phyloP scores from a whole-genome alignment of 2,113 vertebrate genomes.

The Eidolon helvum region DNA sequence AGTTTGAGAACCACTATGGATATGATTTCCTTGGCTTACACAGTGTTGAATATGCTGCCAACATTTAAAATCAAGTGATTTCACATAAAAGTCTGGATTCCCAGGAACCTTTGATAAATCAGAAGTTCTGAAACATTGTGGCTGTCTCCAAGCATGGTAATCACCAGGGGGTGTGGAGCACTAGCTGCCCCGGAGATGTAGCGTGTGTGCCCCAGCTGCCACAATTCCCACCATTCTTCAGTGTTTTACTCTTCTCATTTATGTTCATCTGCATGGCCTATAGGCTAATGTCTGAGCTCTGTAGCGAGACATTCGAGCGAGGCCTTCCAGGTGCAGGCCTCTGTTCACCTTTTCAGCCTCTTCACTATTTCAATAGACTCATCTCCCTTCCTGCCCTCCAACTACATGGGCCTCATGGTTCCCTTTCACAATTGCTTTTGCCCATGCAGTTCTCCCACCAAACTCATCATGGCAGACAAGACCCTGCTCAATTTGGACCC shows the following conservation, averaged over 20 bases:
- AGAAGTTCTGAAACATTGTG: not conserved
- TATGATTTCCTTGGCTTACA: not conserved
- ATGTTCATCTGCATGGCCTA: not conserved
- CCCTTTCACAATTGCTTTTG: not conserved
- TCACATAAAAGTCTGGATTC: not conserved
- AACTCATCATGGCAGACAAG: not conserved
- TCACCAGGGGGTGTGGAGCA: not conserved
- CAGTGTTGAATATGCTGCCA: not conserved
- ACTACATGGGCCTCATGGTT: not conserved
- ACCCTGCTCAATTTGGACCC: not conserved
- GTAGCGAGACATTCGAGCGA: not conserved
- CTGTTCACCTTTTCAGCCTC: not conserved
- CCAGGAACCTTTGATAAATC: not conserved
- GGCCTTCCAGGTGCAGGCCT: not conserved
- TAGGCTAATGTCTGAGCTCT: not conserved
- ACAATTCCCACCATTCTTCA: not conserved
- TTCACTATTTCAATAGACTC: not conserved
- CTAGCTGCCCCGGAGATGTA: not conserved
- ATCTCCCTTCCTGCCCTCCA: not conserved
- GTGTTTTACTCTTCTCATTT: not conserved
- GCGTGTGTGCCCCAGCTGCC: not conserved
- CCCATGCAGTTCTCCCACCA: not conserved
- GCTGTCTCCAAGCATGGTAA: not conserved
- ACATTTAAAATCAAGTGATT: constrained; percentile 23
- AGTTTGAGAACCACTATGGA: not conserved